phyloP scores from a whole-genome alignment of 2,797 vertebrate species.

The Crocidura indochinensis region DNA sequence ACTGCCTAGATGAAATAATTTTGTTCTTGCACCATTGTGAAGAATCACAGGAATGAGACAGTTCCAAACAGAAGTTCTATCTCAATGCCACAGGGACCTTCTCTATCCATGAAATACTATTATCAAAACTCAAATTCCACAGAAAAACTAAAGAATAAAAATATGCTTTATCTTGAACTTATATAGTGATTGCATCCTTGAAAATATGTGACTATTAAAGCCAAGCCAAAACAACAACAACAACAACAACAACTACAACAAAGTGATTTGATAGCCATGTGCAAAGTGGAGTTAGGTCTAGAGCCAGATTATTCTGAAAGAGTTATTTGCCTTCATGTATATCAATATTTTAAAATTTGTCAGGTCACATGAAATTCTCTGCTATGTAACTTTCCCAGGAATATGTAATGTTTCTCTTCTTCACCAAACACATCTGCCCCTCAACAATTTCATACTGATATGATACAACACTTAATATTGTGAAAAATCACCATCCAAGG shows the following conservation, averaged over 20 bases:
- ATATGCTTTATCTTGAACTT: background rate
- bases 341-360: constrained; percentile 1
- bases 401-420: background rate
- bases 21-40: background rate
- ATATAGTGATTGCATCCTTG: background rate
- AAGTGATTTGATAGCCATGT: background rate
- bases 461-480: too few relatives aligned
- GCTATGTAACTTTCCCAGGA: background rate
- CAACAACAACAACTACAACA: background rate
- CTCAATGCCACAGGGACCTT: background rate
- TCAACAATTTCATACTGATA: too few relatives aligned
- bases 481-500: background rate
- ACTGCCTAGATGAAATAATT: background rate
- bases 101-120: background rate
- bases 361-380: background rate
- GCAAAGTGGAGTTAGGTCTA: background rate
- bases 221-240: background rate
- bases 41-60: background rate
- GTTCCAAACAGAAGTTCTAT: background rate
- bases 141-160: background rate
- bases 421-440: background rate
- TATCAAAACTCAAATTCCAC: background rate
- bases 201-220: background rate
- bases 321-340: background rate
- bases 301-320: background rate